These are phyloP conservation scores for Zaprionus tsacasi DNA, from an alignment of 1,140 invertebrate genomes.

Conservation along the genomic window DNA sequence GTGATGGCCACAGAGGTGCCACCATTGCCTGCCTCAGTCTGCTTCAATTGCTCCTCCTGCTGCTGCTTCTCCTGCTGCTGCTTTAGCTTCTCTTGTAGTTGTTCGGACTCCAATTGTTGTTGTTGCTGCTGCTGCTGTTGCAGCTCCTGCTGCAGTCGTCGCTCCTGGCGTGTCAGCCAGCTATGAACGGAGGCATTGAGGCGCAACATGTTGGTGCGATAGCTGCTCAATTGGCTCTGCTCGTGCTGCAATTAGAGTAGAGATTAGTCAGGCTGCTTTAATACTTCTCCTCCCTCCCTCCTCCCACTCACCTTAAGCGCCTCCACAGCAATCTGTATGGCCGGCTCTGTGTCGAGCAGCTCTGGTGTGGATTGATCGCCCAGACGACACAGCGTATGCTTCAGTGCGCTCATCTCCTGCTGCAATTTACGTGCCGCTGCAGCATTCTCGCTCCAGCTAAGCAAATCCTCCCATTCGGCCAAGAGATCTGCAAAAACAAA, in stretches of 20 bases:
- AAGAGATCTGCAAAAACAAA: conserved; percentile 71
- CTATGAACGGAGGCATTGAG: conserved; percentile 91
- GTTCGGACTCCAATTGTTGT: conserved; percentile 64
- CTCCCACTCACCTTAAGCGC: conserved; percentile 69
- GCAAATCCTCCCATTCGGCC: conserved; percentile 80
- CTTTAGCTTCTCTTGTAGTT: conserved; percentile 30
- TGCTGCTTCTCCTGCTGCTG: conserved; percentile 4
- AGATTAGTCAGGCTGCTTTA: background rate
- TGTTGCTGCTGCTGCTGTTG: conserved; percentile 46
- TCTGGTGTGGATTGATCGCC: conserved; percentile 67
- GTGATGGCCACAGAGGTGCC: conserved; percentile 54
- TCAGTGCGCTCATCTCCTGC: conserved; percentile 80
- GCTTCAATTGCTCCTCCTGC: background rate
- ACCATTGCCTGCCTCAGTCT: conserved; percentile 6
- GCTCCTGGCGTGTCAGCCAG: conserved; percentile 87
- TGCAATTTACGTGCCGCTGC: conserved; percentile 76
- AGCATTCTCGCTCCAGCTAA: conserved; percentile 84
- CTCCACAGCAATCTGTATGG: conserved; percentile 81
- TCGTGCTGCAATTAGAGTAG: conserved; percentile 85
- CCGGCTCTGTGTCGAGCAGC: conserved; percentile 79
- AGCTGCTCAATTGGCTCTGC: conserved; percentile 88
- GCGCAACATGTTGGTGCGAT: conserved; percentile 89
- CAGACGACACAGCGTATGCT: conserved; percentile 67
- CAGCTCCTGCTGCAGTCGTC: conserved; percentile 75
- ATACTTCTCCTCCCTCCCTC: background rate